Percentiles rank a stretch among this genome's conserved stretches.
Conservation (phyloP, 2,888 invertebrate species). For the Platypus cylindrus region DNA sequence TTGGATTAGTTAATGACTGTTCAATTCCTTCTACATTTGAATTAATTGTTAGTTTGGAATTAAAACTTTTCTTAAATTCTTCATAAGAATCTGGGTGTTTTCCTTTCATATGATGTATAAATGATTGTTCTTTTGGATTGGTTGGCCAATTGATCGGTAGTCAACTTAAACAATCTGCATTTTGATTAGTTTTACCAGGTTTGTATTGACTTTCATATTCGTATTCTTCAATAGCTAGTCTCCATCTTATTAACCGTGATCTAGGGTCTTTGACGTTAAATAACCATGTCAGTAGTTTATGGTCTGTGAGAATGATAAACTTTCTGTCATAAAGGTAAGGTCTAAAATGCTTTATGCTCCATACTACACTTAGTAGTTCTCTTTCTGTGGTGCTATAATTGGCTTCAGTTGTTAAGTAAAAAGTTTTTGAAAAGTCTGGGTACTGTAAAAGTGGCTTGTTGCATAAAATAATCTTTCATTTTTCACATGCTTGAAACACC, state of each 20-base stretch:
- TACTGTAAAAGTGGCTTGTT: constrained; percentile 11
- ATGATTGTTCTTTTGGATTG: too few relatives aligned
- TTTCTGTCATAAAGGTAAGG: constrained; percentile 8
- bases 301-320: constrained; percentile 24
- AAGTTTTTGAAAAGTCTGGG: constrained; percentile 8
- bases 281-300: constrained; percentile 28
- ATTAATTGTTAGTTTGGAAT: too few relatives aligned
- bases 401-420: constrained; percentile 11
- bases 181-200: constrained; percentile 6
- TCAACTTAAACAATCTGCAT: constrained; percentile 3
- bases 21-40: too few relatives aligned
- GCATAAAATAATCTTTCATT: constrained; percentile 8
- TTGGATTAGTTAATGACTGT: too few relatives aligned
- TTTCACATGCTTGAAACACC: constrained; percentile 15
- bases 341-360: constrained; percentile 6
- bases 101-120: too few relatives aligned
- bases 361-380: constrained; percentile 14
- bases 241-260: constrained; percentile 27
- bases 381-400: constrained; percentile 21
- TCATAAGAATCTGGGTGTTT: too few relatives aligned
- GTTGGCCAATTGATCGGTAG: too few relatives aligned
- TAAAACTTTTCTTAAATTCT: too few relatives aligned
- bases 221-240: constrained; percentile 25
- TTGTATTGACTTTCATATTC: constrained; percentile 8
- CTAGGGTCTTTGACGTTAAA: constrained; percentile 26